Evolutionary conservation across 2,888 invertebrate species (phyloP), one percentile per base, ranked within the genome.

Genomic region (Biston stratarius): DNA sequence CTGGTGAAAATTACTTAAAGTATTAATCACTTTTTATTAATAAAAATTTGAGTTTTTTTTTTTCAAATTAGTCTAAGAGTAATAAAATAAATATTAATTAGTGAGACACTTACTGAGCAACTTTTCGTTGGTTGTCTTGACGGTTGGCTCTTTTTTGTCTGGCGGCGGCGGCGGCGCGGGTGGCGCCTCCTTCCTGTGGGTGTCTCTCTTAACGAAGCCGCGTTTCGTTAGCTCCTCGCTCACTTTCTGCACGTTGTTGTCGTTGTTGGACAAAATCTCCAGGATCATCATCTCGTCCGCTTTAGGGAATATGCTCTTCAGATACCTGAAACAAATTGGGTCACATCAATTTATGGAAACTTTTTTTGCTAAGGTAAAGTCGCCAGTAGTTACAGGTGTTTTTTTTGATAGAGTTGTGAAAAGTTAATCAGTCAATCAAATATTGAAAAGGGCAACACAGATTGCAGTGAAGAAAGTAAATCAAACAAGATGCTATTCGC

Each of bases 161-260:
- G 85, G 84, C 2, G 82, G 85, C 48, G 82, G 83, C 1, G 89
- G 88, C 0, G 24, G 24, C 40, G 80, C 83, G 70, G 85, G 85
- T 55, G 82, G 81, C 45, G 86, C 84, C 67, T 87, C 85, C 60
- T 83, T 70, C 0, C 14, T 42, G 34, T 14, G 51, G n/a, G 96
- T 95, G 74, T 97, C 97, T 70, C 96, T 96, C 83, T 97, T 97
- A n/a, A 94, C 94, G 84, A 97, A 98, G 0, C 98, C 98, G 95
- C 98, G 95, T 9, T 96, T 94, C 45, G 96, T 94, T 11, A 98
- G 94, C 74, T 96, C 96, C 77, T 98, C 97, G 10, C 98, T 97
- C 0, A 98, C 97, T 77, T 96, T 97, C 85, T 97, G 97, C 8
- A 98, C 98, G 88, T 98, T 98, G 86, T 98, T 98, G 79, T 98